phyloP scores from a whole-genome alignment of 2,888 invertebrate genomes.

The Urechis unicinctus region DNA sequence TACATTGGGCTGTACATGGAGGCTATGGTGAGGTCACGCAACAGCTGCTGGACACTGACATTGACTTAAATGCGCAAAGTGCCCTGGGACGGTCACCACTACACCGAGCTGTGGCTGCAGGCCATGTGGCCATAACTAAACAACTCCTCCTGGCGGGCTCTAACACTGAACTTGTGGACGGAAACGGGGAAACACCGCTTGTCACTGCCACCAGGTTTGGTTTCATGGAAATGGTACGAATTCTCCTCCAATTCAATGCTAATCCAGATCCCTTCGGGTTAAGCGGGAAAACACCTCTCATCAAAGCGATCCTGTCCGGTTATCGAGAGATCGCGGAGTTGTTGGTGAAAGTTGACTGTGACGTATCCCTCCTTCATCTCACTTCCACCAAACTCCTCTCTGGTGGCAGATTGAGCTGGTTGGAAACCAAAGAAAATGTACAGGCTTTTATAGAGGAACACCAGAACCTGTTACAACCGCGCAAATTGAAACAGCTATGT shows the following conservation, averaged over 20 bases:
- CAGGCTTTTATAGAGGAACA: not conserved
- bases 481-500: not conserved
- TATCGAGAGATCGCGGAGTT: not conserved
- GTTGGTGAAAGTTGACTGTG: not conserved
- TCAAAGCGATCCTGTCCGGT: not conserved
- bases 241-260: not conserved
- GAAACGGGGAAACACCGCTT: not conserved
- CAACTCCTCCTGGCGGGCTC: not conserved
- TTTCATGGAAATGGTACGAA: not conserved
- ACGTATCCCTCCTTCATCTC: no score
- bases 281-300: not conserved
- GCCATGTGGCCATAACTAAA: not conserved
- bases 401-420: not conserved
- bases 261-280: not conserved
- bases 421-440: not conserved
- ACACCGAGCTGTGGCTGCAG: not conserved
- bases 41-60: not conserved
- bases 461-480: not conserved
- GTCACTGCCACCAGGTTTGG: not conserved
- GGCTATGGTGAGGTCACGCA: not conserved
- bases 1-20: not conserved
- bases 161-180: not conserved
- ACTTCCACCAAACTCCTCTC: no score
- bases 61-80: not conserved
- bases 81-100: not conserved